A percentile compares a stretch with the other conserved stretches of the same genome.
Conservation (phyloP, 53 echinoderm and acorn worm species). For the Actinopyga echinites region DNA sequence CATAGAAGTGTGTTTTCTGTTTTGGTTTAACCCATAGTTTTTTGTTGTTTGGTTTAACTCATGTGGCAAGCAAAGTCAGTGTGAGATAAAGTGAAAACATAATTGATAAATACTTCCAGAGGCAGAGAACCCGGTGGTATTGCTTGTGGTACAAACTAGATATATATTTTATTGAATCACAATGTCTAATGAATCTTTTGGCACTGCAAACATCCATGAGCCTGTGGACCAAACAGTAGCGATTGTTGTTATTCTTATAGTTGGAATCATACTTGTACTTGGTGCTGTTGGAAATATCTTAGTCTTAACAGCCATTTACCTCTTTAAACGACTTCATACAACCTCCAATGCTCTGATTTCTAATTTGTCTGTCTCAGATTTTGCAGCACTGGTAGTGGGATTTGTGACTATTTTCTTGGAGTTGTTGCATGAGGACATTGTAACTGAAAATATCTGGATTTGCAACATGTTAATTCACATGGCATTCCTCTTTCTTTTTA, state of each 20-base stretch:
- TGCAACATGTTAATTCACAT: conserved; percentile 1
- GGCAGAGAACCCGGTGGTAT: too few relatives aligned
- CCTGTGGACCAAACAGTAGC: background rate
- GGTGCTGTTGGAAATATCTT: background rate
- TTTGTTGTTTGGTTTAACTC: too few relatives aligned
- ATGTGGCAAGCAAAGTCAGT: too few relatives aligned
- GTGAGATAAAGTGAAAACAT: too few relatives aligned
- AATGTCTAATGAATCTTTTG: too few relatives aligned
- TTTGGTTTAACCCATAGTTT: too few relatives aligned
- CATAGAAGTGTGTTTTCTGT: too few relatives aligned
- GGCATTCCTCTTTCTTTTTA: conserved; percentile 23
- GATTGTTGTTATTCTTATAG: background rate
- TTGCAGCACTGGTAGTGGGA: background rate
- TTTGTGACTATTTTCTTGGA: background rate
- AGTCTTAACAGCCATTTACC: conserved; percentile 4
- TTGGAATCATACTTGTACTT: background rate
- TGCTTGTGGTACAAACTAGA: too few relatives aligned
- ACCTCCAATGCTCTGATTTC: conserved; percentile 42
- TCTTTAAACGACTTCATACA: conserved; percentile 17
- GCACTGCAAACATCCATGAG: background rate
- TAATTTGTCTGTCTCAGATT: conserved; percentile 28
- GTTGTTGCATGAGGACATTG: background rate
- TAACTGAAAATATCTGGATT: background rate
- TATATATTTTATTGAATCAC: too few relatives aligned
- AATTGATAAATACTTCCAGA: too few relatives aligned